Base-by-base conservation (phyloP, 1,140 invertebrate species). In the Pectinophora gossypiella region DNA sequence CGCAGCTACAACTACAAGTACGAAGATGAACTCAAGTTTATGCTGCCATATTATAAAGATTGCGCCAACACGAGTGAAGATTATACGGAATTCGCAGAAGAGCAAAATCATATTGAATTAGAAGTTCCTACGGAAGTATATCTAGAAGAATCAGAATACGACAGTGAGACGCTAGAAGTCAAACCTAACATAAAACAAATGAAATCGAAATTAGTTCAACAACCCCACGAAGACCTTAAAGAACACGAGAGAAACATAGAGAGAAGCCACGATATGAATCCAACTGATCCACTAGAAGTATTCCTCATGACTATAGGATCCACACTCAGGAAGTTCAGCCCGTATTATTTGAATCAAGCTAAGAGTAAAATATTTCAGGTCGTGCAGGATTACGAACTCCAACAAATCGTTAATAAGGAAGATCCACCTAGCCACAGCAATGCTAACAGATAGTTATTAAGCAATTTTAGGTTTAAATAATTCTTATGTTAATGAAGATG, bases 351-450 rank as follows among this genome's bases (percentile, higher is more conserved):
- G 54, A 85, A 85, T 43, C 78, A 84, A 53, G 83, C 80, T 9
- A 86, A 86, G 55, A 81, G 69, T 49, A 84, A 84, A 50, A 86
- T 86, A 15, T 85, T 85, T 44, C 76, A 82, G 49, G 75, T 84
- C 10, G 78, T 84, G 0, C 80, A 84, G 48, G 82, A 85, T 52
- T 84, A 81, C 49, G 82, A 85, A 48, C 54, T 85, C 32, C 65
- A 85, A 51, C 82, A 85, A 47, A 84, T 85, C 3, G 62, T 82
- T 0, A 64, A 72, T 50, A 82, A 77, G 35, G 73, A 80, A 15
- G 64, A 15, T 7, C 10, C 2, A 6, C 36, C 36, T 2, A 15
- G n/a, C 3, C 1, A 15, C 7, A 40, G 36, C 15, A 40, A 9
- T 32, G n/a, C 9, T 32, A 32, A n/a, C n/a, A n/a, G n/a, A n/a